phyloP scores from a whole-genome alignment of 2,113 vertebrate species.

The Piliocolobus tephrosceles region DNA sequence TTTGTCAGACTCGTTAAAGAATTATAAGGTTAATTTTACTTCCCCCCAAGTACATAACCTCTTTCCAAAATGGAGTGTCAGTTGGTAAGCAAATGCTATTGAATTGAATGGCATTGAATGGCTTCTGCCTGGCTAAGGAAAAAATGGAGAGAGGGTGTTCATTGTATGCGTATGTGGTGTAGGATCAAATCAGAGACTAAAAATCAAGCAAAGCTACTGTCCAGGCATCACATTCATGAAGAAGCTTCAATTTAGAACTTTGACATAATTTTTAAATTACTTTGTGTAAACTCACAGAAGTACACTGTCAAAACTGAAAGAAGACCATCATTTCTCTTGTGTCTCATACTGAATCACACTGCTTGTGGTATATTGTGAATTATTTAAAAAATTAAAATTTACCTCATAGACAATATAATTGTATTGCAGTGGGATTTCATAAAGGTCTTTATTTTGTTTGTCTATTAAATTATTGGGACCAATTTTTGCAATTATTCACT shows the following conservation, averaged over 20 bases:
- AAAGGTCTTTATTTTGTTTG: neutral
- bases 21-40: neutral
- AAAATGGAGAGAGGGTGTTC: neutral
- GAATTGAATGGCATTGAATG: too few species aligned
- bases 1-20: too few species aligned
- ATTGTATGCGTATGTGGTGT: neutral
- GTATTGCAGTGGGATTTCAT: neutral
- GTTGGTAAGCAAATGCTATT: neutral
- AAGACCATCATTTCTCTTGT: neutral
- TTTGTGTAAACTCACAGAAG: neutral
- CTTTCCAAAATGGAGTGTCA: neutral
- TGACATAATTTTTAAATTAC: neutral
- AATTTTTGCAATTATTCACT: neutral
- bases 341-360: neutral
- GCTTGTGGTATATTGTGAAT: neutral
- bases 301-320: neutral
- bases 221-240: neutral
- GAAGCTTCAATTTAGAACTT: neutral
- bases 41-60: neutral
- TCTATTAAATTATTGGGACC: neutral
- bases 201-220: neutral
- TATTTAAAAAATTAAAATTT: constrained; percentile 26
- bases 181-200: neutral
- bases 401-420: neutral
- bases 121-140: neutral